Percentiles rank a stretch among this genome's conserved stretches.
These are phyloP conservation scores for Drosophila grimshawi DNA, from an alignment of 1,140 invertebrate species.

Conservation along the genomic window DNA sequence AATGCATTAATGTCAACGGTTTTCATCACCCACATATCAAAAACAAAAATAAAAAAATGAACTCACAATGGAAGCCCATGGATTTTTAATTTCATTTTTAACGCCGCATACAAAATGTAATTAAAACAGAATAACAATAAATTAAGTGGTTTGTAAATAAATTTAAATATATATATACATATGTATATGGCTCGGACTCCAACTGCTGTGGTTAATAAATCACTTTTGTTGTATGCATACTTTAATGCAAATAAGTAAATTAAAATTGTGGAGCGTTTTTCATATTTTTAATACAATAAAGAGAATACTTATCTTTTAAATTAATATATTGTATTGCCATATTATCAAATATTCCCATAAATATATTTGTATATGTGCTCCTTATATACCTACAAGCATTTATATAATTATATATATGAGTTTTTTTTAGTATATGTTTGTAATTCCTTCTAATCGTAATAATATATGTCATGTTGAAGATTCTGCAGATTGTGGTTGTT, in stretches of 20 bases:
- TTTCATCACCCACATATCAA: conserved; percentile 23
- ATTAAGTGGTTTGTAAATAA: conserved; percentile 84
- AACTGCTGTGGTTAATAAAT: conserved; percentile 35
- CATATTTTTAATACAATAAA: neutral
- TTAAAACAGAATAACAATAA: conserved; percentile 84
- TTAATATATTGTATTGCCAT: neutral
- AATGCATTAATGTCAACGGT: conserved; percentile 64
- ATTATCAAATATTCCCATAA: neutral
- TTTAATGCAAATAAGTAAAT: conserved; percentile 18
- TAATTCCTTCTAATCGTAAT: too few species aligned
- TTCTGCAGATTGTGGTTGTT: too few species aligned
- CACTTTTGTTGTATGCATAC: conserved; percentile 9
- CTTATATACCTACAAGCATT: neutral
- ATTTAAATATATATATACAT: conserved; percentile 64
- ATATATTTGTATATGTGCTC: too few species aligned
- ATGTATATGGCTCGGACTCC: conserved; percentile 31
- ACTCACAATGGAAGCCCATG: conserved; percentile 40
- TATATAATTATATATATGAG: neutral
- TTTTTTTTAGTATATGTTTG: neutral
- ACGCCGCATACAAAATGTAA: conserved; percentile 72
- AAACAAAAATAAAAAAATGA: conserved; percentile 30
- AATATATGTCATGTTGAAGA: too few species aligned
- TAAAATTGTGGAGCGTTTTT: conserved; percentile 14
- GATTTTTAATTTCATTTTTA: conserved; percentile 77
- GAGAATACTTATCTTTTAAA: neutral